Evolutionary conservation across 2,888 invertebrate species (phyloP), one percentile per base, ranked within the genome.

Genomic region (Micropterix aruncella): DNA sequence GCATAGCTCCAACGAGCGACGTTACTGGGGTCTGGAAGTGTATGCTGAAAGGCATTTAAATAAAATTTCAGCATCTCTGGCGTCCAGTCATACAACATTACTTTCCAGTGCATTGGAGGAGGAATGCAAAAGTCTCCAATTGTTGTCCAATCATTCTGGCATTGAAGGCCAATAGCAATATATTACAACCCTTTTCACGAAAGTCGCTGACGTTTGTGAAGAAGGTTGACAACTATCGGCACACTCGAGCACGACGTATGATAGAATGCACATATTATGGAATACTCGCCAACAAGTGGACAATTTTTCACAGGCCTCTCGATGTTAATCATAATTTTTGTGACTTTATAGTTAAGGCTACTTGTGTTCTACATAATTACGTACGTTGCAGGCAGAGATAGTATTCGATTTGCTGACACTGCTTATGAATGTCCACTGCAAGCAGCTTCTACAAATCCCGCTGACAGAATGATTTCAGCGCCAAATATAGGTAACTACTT

Each of bases 381-480:
- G 36, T 27, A 27, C 36, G 36, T n/a, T 27, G n/a, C n/a, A n/a
- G n/a, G n/a, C n/a, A 27, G 7, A 27, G 36, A 27, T 27, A 12
- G 36, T 27, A 27, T 27, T n/a, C 36, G 36, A 27, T 27, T 27
- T 27, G 36, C 36, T 27, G 36, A 27, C 36, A 27, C 36, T 27
- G 36, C 36, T n/a, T 27, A 27, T 27, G 36, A 27, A 27, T 27
- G n/a, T 27, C 36, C 36, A 27, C n/a, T 27, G 36, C 36, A 27
- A 27, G 36, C 36, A 27, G 36, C n/a, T 27, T 9, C 36, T n/a
- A 27, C 36, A 27, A 27, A 27, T 27, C 36, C 36, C 7, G 36
- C 36, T 27, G 36, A 27, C 36, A 27, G 36, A 12, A 27, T n/a
- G n/a, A 27, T 27, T 27, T 27, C 36, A 27, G 36, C 36, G 36